Evolutionary conservation across 2,797 vertebrate species (phyloP).

Genomic region (Clamator glandarius): DNA sequence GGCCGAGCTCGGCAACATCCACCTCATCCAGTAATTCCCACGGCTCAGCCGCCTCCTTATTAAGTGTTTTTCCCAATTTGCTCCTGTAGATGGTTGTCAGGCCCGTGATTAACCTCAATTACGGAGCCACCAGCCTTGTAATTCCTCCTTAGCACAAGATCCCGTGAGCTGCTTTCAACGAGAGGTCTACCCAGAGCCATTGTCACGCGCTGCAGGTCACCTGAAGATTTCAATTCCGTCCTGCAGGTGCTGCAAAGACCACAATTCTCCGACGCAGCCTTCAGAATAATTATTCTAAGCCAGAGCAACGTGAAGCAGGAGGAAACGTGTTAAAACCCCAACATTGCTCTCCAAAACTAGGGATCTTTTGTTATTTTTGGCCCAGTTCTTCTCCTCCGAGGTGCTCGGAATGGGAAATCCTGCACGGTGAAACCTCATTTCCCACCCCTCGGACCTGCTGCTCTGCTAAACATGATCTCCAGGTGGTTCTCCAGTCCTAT

Average conservation of each 20-base stretch:
- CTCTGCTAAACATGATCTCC: rapidly evolving
- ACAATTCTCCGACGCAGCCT: not conserved
- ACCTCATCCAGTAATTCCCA: not conserved
- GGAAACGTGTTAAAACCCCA: not conserved
- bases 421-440: not conserved
- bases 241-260: not conserved
- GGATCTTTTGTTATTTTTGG: not conserved
- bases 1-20: not conserved
- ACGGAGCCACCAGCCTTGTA: not conserved
- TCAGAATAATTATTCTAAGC: not conserved
- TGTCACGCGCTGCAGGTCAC: not conserved
- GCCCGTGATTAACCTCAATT: not conserved
- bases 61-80: not conserved
- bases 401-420: not conserved
- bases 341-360: not conserved
- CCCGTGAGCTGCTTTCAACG: not conserved
- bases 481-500: no score
- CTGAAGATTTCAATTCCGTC: not conserved
- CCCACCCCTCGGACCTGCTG: not conserved
- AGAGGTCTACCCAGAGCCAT: not conserved
- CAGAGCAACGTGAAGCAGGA: not conserved
- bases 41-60: rapidly evolving
- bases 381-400: not conserved
- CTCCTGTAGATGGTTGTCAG: not conserved
- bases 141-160: not conserved